These are phyloP conservation scores for Arnoldichthys spilopterus DNA, from an alignment of 2,797 vertebrate genomes.

Conservation along the genomic window DNA sequence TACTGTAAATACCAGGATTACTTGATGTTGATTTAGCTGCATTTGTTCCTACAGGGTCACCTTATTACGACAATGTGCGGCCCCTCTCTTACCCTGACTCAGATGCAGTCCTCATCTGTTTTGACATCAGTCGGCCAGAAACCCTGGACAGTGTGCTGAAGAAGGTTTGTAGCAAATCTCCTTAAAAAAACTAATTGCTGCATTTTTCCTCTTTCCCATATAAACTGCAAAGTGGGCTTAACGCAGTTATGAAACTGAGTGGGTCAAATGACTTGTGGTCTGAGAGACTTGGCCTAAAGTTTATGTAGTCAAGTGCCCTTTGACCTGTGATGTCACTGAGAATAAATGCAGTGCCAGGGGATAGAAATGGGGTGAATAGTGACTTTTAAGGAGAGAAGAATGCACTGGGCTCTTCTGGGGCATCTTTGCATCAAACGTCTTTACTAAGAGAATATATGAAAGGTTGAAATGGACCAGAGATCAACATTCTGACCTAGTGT, in stretches of 20 bases:
- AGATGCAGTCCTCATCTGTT: conserved; percentile 89
- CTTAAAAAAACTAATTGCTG: neutral
- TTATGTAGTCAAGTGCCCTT: conserved; percentile 13
- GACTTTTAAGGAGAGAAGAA: too few species aligned
- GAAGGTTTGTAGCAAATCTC: conserved; percentile 72
- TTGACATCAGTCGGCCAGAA: conserved; percentile 89
- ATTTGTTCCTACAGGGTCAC: conserved; percentile 78
- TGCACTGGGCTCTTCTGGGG: too few species aligned
- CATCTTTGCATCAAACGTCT: too few species aligned
- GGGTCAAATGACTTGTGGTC: neutral
- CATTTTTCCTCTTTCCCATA: too few species aligned
- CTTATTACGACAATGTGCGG: conserved; percentile 90
- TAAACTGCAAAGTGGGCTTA: too few species aligned
- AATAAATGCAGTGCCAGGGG: too few species aligned
- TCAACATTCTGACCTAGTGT: too few species aligned
- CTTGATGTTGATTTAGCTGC: neutral
- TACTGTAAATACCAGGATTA: neutral
- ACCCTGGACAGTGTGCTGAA: conserved; percentile 89
- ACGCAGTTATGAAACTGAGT: too few species aligned
- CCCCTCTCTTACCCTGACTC: conserved; percentile 90
- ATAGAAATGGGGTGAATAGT: neutral
- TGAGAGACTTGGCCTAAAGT: conserved; percentile 32
- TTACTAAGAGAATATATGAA: too few species aligned
- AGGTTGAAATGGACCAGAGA: too few species aligned
- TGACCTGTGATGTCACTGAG: conserved; percentile 48